phyloP scores from a whole-genome alignment of 2,888 invertebrate genomes.

The Sericinus montela region DNA sequence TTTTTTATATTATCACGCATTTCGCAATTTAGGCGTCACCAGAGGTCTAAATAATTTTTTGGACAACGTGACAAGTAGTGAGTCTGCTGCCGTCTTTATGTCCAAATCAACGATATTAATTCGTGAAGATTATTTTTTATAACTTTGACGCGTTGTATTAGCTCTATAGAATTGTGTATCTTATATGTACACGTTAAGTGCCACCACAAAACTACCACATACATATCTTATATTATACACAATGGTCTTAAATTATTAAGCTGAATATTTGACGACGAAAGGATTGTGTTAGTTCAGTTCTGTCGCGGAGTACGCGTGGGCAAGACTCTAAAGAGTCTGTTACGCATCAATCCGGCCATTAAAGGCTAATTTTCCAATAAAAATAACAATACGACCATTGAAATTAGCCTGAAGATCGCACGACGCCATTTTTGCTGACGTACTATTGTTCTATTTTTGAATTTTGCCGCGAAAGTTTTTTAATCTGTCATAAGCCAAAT shows the following conservation, averaged over 20 bases:
- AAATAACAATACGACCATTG: slow-evolving; percentile 68
- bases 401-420: slow-evolving; percentile 55
- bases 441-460: slow-evolving; percentile 52
- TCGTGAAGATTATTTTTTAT: too few species aligned
- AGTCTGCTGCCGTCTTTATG: too few species aligned
- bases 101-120: too few species aligned
- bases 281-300: slow-evolving; percentile 55
- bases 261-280: slow-evolving; percentile 66
- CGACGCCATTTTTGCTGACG: slow-evolving; percentile 47
- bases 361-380: slow-evolving; percentile 73
- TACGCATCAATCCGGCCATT: slow-evolving; percentile 60
- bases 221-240: slow-evolving; percentile 38
- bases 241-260: slow-evolving; percentile 67
- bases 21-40: too few species aligned
- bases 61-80: too few species aligned
- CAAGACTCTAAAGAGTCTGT: slow-evolving; percentile 38
- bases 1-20: too few species aligned
- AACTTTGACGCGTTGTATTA: slow-evolving; percentile 29
- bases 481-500: slow-evolving; percentile 39
- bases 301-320: slow-evolving; percentile 62
- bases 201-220: slow-evolving; percentile 46
- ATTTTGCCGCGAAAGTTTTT: slow-evolving; percentile 53
- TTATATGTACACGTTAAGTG: slow-evolving; percentile 41
- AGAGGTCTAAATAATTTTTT: too few species aligned
- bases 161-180: slow-evolving; percentile 44